Percentiles rank a stretch among this genome's conserved stretches.
These are phyloP conservation scores for Elysia chlorotica DNA, from an alignment of 1,140 invertebrate species.

Conservation along the genomic window DNA sequence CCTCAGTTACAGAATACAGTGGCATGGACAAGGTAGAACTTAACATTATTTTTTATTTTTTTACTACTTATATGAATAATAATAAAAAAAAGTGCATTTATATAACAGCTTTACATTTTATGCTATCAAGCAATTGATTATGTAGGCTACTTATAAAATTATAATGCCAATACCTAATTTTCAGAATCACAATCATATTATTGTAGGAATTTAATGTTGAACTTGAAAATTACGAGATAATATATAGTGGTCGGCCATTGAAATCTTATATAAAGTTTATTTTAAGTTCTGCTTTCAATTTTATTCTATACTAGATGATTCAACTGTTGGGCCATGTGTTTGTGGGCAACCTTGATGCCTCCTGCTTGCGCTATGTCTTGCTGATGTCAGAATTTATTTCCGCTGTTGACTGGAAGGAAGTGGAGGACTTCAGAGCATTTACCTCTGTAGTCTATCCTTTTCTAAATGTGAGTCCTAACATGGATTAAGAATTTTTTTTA, in stretches of 20 bases:
- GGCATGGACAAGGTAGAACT: slow-evolving; percentile 43
- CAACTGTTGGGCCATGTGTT: slow-evolving; percentile 52
- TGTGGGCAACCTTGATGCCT: slow-evolving; percentile 56
- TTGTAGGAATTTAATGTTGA: background rate
- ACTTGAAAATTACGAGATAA: no score
- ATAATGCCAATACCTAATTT: background rate
- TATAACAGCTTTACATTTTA: no score
- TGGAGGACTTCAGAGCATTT: slow-evolving; percentile 58
- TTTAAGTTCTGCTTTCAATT: background rate
- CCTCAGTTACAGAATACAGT: slow-evolving; percentile 45
- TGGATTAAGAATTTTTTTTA: no score
- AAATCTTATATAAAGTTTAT: background rate
- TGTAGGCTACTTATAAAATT: no score
- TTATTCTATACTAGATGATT: slow-evolving; percentile 41
- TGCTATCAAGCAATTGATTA: no score
- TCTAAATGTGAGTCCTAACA: slow-evolving; percentile 45
- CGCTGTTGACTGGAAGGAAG: slow-evolving; percentile 52
- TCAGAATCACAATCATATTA: background rate
- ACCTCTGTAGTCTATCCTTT: slow-evolving; percentile 55
- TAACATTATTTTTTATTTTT: background rate
- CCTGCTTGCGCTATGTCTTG: slow-evolving; percentile 53
- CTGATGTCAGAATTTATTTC: slow-evolving; percentile 54
- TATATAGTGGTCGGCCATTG: no score
- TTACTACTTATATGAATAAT: background rate
- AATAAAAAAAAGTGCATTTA: background rate